These are phyloP conservation scores for Chondrilla cf. caribensis DNA, from an alignment of 37 sponge, comb jelly and placozoan genomes.

Conservation along the genomic window DNA sequence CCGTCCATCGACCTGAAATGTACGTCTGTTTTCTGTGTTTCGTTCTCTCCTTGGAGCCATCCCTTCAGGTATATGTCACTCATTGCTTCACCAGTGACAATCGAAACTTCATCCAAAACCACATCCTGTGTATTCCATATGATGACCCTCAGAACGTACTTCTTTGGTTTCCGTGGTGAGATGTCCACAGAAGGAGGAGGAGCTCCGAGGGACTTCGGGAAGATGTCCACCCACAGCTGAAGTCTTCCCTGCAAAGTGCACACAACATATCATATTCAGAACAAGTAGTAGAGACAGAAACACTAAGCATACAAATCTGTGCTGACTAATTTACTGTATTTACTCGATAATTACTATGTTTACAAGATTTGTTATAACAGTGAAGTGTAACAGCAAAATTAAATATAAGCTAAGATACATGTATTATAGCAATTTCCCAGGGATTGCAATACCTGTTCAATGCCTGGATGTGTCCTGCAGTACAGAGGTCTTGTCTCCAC, in stretches of 20 bases:
- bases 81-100: conserved; percentile 69
- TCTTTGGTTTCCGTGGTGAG: conserved; percentile 65
- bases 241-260: conserved; percentile 59
- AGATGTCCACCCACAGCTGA: conserved; percentile 84
- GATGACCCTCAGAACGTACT: conserved; percentile 57
- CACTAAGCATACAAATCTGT: too few species aligned
- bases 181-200: conserved; percentile 65
- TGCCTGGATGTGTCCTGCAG: conserved; percentile 80
- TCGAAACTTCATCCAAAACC: conserved; percentile 37
- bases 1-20: conserved; percentile 91
- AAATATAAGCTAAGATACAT: too few species aligned
- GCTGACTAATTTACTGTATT: too few species aligned
- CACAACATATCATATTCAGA: neutral
- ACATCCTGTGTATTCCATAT: conserved; percentile 74
- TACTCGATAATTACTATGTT: too few species aligned
- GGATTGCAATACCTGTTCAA: conserved; percentile 82
- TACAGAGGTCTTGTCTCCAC: conserved; percentile 87
- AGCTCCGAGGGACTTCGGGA: conserved; percentile 41
- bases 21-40: conserved; percentile 83
- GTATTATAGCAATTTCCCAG: too few species aligned
- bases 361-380: too few species aligned
- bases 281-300: too few species aligned
- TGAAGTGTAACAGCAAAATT: too few species aligned
- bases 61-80: conserved; percentile 83
- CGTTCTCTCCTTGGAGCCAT: conserved; percentile 63